phyloP scores from a whole-genome alignment of 2,113 vertebrate genomes.

The Dromiciops gliroides region DNA sequence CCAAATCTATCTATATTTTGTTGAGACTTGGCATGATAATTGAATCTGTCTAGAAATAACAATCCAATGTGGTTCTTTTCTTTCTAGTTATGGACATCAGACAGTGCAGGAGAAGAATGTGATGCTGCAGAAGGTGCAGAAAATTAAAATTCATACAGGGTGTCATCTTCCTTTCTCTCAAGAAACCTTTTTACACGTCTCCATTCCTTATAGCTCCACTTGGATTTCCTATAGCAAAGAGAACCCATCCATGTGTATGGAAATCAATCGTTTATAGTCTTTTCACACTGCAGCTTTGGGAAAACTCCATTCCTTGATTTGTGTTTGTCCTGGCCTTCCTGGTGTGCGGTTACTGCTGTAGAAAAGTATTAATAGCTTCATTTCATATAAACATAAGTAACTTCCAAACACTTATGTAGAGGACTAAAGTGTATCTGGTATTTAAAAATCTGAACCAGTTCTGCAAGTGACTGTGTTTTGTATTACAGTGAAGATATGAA shows the following conservation, averaged over 20 bases:
- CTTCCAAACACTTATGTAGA: slow-evolving; percentile 87
- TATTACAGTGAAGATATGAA: slow-evolving; percentile 85
- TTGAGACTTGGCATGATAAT: neutral
- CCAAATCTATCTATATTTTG: neutral
- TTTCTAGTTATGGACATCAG: slow-evolving; percentile 96
- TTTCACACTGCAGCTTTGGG: slow-evolving; percentile 93
- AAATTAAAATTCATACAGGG: slow-evolving; percentile 86
- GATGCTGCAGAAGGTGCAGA: slow-evolving; percentile 91
- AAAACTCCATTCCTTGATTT: slow-evolving; percentile 91
- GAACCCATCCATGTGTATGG: slow-evolving; percentile 89
- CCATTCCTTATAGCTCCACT: slow-evolving; percentile 93
- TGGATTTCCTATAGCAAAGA: slow-evolving; percentile 93
- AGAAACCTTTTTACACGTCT: slow-evolving; percentile 96
- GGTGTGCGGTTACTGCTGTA: slow-evolving; percentile 96
- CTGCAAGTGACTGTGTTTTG: slow-evolving; percentile 85
- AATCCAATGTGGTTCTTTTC: slow-evolving; percentile 39
- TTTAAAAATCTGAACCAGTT: slow-evolving; percentile 87
- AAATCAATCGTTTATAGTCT: slow-evolving; percentile 88
- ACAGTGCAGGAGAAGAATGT: slow-evolving; percentile 92
- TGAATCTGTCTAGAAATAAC: slow-evolving; percentile 15
- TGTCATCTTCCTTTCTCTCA: slow-evolving; percentile 82
- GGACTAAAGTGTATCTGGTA: slow-evolving; percentile 86
- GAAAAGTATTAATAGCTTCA: slow-evolving; percentile 94
- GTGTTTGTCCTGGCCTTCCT: slow-evolving; percentile 92
- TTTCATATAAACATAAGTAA: slow-evolving; percentile 89